Evolutionary conservation across 2,797 vertebrate species (phyloP).

Genomic region (Gorsachius magnificus): DNA sequence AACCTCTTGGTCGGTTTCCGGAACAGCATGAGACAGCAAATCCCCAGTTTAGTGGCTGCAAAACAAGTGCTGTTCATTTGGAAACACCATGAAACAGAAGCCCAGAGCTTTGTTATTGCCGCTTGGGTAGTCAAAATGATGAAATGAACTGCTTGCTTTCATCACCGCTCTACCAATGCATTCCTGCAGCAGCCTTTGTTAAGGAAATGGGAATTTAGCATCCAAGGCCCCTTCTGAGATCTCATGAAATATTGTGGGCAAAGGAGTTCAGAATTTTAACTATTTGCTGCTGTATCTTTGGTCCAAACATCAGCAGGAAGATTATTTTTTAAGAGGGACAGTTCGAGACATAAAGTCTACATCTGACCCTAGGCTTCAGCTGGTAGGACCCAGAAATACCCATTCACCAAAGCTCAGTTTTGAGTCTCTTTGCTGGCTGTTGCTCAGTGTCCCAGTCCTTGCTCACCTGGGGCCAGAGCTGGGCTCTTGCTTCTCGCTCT

Average conservation of each 20-base stretch:
- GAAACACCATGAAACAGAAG: background rate
- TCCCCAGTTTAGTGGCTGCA: background rate
- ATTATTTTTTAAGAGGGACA: background rate
- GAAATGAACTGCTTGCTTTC: background rate
- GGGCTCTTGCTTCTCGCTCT: background rate
- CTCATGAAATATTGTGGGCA: background rate
- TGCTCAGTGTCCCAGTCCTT: rapidly evolving
- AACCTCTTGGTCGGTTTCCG: slow-evolving; percentile 6
- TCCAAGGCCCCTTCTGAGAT: background rate
- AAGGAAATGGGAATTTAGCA: background rate
- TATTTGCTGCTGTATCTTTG: background rate
- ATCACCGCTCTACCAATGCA: background rate
- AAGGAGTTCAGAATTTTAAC: background rate
- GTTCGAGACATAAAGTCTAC: background rate
- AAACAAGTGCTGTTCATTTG: background rate
- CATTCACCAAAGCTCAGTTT: background rate
- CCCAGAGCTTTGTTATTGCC: background rate
- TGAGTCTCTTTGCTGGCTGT: background rate
- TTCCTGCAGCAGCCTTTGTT: background rate
- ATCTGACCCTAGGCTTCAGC: background rate
- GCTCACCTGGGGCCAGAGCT: background rate
- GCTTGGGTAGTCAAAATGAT: background rate
- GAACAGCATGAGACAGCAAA: slow-evolving; percentile 13
- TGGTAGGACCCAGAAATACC: background rate
- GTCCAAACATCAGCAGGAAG: background rate